Evolutionary conservation across 64 coral and sea anemone genomes (phyloP), one percentile per base, ranked within the genome.

Genomic region (Montipora capricornis): DNA sequence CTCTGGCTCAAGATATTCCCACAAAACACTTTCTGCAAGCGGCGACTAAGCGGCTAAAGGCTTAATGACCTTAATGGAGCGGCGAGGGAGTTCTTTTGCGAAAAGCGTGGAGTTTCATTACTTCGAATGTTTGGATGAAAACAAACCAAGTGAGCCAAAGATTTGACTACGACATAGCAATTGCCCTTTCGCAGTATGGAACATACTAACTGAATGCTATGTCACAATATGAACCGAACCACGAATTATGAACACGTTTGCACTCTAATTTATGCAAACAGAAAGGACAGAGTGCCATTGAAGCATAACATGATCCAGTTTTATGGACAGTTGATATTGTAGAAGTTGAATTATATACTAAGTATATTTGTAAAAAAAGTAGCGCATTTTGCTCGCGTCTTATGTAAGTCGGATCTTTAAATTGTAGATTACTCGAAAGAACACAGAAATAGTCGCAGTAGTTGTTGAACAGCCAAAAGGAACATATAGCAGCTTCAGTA

Each of bases 331-430:
- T 68, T 19, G 22, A 9, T 20, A 44, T 73, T 13, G 17, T 49
- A 49, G 8, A 67, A 67, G 62, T 84, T 47, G 19, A 49, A 82
- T 71, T 86, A 86, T 86, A 86, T 86, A 86, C 82, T 70, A 64
- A 49, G 82, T 86, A 86, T 71, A 86, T 86, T 49, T 67, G 45
- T 86, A 19, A 22, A 50, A 57, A 86, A 44, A 37, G 67, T 86
- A 86, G 66, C 82, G 67, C 82, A 86, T 50, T 49, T 86, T 49
- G 19, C 53, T 49, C 78, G 78, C 78, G 29, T 37, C 37, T 37
- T 37, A 37, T 2, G 37, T 37, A 37, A 37, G 37, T 37, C 37
- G 37, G 37, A 37, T 37, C 37, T 37, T 37, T 37, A 37, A 37
- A 37, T 2, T 37, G 37, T 37, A 37, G 37, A 37, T 37, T 37